Base-by-base conservation (phyloP, 2,113 vertebrate genomes). In the Phaethornis superciliosus region DNA sequence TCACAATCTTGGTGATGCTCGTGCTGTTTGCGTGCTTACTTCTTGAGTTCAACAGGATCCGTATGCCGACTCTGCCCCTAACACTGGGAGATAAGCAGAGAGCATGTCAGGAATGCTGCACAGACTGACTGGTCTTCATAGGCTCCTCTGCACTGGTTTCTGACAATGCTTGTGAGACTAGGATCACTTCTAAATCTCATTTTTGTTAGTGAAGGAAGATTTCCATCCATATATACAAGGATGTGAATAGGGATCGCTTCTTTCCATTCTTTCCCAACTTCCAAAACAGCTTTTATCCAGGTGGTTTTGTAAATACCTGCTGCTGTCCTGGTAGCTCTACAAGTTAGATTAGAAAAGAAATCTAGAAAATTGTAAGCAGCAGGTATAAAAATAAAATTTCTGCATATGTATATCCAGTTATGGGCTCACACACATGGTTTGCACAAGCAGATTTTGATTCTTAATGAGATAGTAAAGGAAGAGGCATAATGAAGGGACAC, bases 221-320 rank as follows among this genome's bases (percentile, higher is more conserved):
- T 81, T 90, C 82, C 76, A 88, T 88, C 56, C 26, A 63, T 23
- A 56, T 75, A 88, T 94, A 91, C 55, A 26, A 35, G 91, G 67
- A 51, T 52, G 70, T 0, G 0, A 49, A 69, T 0, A 59, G 68
- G 93, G n/a, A 65, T 62, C 0, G 1, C 77, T 70, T 71, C 51
- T 72, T 84, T 94, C 94, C 94, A 95, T 93, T 96, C 79, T 89
- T 96, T 96, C 81, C 93, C 88, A 81, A 40, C 85, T 95, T 96
- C 91, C 95, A 96, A 88, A 97, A 52, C 30, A 78, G 37, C 37
- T 88, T 82, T 90, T 79, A 77, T 22, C 7, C 47, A 68, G 44
- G 47, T 68, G 76, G 30, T 56, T 85, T 35, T 89, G 42, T 64
- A 62, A 93, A 59, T 47, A 92, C 10, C 51, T 92, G 49, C 67